Evolutionary conservation across 2,888 invertebrate genomes (phyloP).

Genomic region (Hyalella azteca): DNA sequence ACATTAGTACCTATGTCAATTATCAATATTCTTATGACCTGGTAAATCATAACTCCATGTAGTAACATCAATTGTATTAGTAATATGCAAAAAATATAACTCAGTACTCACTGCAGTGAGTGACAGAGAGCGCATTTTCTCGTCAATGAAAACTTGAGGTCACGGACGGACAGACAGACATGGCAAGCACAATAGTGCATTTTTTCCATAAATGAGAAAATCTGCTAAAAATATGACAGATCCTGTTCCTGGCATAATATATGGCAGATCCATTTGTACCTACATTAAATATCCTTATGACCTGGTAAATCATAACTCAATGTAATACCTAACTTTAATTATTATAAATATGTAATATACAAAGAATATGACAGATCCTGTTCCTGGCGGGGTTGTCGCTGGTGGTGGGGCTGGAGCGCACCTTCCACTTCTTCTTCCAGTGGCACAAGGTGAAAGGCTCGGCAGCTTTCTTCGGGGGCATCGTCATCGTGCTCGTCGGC

Average conservation of each 20-base stretch:
- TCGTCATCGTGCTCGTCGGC: constrained; percentile 87
- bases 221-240: too few species aligned
- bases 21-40: background rate
- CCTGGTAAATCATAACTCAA: background rate
- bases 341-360: too few species aligned
- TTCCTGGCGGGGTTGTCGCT: constrained; percentile 94
- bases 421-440: constrained; percentile 97
- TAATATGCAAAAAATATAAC: too few species aligned
- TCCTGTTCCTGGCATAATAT: constrained; percentile 62
- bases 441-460: constrained; percentile 91
- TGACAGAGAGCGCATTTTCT: too few species aligned
- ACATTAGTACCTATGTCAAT: background rate
- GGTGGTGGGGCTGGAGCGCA: constrained; percentile 93
- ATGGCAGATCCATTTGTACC: background rate
- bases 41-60: background rate
- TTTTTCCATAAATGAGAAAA: too few species aligned
- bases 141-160: too few species aligned
- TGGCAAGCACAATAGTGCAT: too few species aligned
- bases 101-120: too few species aligned
- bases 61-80: too few species aligned
- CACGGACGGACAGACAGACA: too few species aligned
- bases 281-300: background rate
- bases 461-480: constrained; percentile 86
- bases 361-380: constrained; percentile 92
- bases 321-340: too few species aligned